Evolutionary conservation across 2,113 vertebrate species (phyloP).

Genomic region (Rousettus leschenaultii): DNA sequence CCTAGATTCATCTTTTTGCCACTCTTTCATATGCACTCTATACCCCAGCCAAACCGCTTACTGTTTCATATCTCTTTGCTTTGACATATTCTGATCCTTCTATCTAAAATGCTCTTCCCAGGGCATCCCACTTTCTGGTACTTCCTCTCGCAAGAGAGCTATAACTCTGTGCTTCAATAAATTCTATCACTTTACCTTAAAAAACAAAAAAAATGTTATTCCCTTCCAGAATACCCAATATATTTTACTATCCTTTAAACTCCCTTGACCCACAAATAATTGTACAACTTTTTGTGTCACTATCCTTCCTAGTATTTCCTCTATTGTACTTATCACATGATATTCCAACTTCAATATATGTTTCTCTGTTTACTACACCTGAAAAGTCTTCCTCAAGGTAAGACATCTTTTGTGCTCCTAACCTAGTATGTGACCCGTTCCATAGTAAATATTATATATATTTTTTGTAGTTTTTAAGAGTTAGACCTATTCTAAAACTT

Average conservation of each 20-base stretch:
- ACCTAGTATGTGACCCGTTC: neutral
- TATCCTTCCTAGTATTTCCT: neutral
- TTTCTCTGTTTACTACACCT: neutral
- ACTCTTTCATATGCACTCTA: neutral
- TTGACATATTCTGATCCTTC: neutral
- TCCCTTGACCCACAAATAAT: neutral
- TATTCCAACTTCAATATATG: neutral
- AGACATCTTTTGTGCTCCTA: neutral
- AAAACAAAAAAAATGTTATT: neutral
- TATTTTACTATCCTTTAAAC: conserved; percentile 16
- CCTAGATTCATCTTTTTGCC: neutral
- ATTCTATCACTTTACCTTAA: too few species aligned
- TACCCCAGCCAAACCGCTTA: neutral
- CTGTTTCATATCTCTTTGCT: neutral
- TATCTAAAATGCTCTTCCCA: neutral
- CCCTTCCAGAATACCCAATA: neutral
- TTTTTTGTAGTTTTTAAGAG: neutral
- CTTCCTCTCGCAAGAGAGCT: too few species aligned
- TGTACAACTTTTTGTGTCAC: neutral
- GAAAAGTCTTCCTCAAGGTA: neutral
- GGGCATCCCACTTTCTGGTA: too few species aligned
- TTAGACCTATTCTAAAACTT: neutral
- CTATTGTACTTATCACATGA: neutral
- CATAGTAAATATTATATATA: neutral
- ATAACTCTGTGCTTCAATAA: too few species aligned